Evolutionary conservation across 2,113 vertebrate species (phyloP).

Genomic region (Hyla sarda): DNA sequence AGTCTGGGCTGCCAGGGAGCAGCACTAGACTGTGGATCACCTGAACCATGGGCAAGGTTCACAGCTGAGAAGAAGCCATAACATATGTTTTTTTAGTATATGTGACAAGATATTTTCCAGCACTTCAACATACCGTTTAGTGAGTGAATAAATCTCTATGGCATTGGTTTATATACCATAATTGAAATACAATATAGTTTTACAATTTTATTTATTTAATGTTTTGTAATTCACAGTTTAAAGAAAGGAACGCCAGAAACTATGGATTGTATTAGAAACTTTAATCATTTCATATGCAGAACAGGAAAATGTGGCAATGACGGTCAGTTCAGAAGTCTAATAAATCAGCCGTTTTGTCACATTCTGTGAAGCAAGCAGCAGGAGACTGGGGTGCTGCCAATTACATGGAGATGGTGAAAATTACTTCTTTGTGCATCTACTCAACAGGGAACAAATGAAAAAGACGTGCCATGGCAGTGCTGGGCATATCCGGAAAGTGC

Average conservation of each 20-base stretch:
- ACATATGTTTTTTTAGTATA: neutral
- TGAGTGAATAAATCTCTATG: neutral
- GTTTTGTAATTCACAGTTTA: neutral
- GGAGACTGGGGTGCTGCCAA: constrained; percentile 21
- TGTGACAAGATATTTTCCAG: neutral
- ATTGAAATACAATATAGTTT: neutral
- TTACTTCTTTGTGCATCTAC: constrained; percentile 1
- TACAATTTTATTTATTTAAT: too few relatives aligned
- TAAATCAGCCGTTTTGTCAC: constrained; percentile 4
- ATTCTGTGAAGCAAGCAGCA: constrained; percentile 32
- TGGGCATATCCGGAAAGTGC: neutral
- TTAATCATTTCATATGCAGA: neutral
- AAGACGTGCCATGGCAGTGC: neutral
- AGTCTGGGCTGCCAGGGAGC: too few relatives aligned
- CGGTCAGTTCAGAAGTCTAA: constrained; percentile 5
- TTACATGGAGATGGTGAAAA: constrained; percentile 5
- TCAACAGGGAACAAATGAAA: neutral
- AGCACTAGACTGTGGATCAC: neutral
- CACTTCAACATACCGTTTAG: neutral
- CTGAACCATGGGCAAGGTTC: neutral
- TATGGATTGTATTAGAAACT: neutral
- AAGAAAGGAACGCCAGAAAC: neutral
- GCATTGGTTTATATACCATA: too few relatives aligned
- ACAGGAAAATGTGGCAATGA: constrained; percentile 10
- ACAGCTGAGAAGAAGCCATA: neutral